phyloP scores from a whole-genome alignment of 2,113 vertebrate species.

The Pogona vitticeps region DNA sequence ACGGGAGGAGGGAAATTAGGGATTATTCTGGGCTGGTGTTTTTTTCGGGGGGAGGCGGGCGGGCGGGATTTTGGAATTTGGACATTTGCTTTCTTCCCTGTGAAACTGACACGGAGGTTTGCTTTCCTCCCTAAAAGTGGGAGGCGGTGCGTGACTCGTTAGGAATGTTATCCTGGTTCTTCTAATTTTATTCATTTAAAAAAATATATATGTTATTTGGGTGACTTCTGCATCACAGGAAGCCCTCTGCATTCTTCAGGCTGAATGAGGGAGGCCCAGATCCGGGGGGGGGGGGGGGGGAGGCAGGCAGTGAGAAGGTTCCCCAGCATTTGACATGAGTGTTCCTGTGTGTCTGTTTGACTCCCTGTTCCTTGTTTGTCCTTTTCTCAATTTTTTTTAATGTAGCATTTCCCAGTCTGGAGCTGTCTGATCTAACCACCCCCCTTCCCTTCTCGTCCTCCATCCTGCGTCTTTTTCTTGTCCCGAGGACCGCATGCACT shows the following conservation, averaged over 20 bases:
- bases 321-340: not conserved
- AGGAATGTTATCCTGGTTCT: not conserved
- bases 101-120: not conserved
- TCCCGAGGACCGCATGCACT: slow-evolving; percentile 58
- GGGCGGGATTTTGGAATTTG: not conserved
- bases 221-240: slow-evolving; percentile 12
- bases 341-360: slow-evolving; percentile 24
- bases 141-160: not conserved
- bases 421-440: not conserved
- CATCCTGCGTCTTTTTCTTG: slow-evolving; percentile 35
- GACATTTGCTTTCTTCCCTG: not conserved
- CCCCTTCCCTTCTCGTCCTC: not conserved
- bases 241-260: slow-evolving; percentile 12
- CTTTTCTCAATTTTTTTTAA: slow-evolving; percentile 64
- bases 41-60: not conserved
- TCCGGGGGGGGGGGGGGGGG: not conserved
- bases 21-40: too few relatives aligned
- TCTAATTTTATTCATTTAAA: not conserved
- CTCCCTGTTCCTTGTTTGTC: slow-evolving; percentile 38
- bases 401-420: slow-evolving; percentile 89
- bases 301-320: too few relatives aligned
- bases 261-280: too few relatives aligned
- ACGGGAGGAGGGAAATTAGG: not conserved
- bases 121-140: not conserved
- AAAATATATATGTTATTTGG: not conserved